These are phyloP conservation scores for Chelidonichthys spinosus DNA, from an alignment of 2,797 vertebrate species.

Conservation along the genomic window DNA sequence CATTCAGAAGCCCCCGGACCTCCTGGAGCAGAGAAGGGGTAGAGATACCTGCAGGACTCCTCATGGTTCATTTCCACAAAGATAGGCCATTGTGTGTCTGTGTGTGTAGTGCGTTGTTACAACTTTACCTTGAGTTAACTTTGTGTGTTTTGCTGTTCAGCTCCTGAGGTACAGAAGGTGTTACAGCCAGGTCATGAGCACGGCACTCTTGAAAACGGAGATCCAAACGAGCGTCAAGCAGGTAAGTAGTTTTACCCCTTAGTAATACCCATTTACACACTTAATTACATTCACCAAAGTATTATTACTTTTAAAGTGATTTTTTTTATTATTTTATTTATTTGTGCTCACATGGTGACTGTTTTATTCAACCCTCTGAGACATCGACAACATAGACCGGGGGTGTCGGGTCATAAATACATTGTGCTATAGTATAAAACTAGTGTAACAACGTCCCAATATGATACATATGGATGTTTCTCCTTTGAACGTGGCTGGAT, in stretches of 20 bases:
- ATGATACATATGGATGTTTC: not conserved
- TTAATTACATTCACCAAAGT: not conserved
- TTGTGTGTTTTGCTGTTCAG: slow-evolving; percentile 56
- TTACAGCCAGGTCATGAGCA: too few species aligned
- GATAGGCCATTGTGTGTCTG: not conserved
- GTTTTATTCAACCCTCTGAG: not conserved
- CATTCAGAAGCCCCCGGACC: slow-evolving; percentile 90
- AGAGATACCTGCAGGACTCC: slow-evolving; percentile 16
- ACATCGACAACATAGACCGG: too few species aligned
- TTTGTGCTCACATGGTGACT: not conserved
- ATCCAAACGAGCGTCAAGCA: slow-evolving; percentile 85
- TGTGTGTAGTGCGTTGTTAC: not conserved
- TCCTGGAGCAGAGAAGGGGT: slow-evolving; percentile 92
- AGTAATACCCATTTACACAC: not conserved
- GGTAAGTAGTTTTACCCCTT: slow-evolving; percentile 72
- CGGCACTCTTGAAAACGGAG: slow-evolving; percentile 85
- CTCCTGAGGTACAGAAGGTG: slow-evolving; percentile 74
- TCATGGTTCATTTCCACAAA: not conserved
- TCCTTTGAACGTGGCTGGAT: not conserved
- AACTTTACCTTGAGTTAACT: not conserved
- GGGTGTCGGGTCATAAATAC: too few species aligned
- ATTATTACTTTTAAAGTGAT: not conserved
- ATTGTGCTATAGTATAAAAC: not conserved
- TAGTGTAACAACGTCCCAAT: too few species aligned
- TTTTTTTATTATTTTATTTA: not conserved